Evolutionary conservation across 2,888 invertebrate genomes (phyloP), one percentile per base, ranked within the genome.

Genomic region (Mythimna ferrago): DNA sequence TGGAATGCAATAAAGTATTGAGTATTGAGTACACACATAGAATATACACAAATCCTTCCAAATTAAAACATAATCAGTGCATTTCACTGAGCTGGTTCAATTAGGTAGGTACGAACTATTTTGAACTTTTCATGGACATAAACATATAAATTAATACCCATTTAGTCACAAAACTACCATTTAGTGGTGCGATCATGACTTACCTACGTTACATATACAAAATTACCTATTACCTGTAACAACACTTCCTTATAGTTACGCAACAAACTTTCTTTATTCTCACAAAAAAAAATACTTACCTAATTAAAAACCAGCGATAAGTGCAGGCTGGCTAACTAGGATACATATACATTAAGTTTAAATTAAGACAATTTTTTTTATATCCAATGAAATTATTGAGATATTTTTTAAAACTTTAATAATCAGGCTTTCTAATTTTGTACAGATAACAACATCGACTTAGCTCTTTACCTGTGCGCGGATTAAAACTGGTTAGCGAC

Each of bases 11-110:
- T n/a, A n/a, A n/a, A n/a, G n/a, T n/a, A n/a, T n/a, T n/a, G n/a
- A n/a, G n/a, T n/a, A n/a, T n/a, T n/a, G n/a, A n/a, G n/a, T n/a
- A 11, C 11, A 6, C 14, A 9, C 2, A 5, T 48, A 1, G n/a
- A 6, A 56, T 53, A 14, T 63, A 68, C 48, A 57, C 19, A 66
- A 84, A 77, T 74, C n/a, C n/a, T n/a, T n/a, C n/a, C 21, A 67
- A 65, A 75, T 76, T 68, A n/a, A n/a, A n/a, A n/a, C 21, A 56
- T 69, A 82, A 72, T 77, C 64, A 62, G 72, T 73, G 73, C 5
- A 70, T 70, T 63, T 66, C 38, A 73, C 58, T 62, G 56, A 65
- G 71, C 71, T 73, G 60, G 71, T 80, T 76, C 60, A 73, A 75
- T 71, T 35, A 35, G 4, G 16, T 57, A 14, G 16, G 68, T 26